Conservation (phyloP, 64 coral and sea anemone species). For the Porites lutea region DNA sequence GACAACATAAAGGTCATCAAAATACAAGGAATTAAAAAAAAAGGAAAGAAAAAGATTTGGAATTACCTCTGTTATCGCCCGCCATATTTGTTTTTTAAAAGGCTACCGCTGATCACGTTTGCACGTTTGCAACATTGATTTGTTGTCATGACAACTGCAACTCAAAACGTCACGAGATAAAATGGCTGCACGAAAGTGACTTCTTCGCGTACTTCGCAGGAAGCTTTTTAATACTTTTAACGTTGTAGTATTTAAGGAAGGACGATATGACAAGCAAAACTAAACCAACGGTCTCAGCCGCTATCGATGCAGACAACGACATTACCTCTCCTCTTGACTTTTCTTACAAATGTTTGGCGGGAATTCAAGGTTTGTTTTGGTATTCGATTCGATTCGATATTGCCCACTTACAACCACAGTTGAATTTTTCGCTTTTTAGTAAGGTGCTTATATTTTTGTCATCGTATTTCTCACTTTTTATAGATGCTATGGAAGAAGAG, state of each 20-base stretch:
- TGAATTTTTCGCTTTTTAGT: too few relatives aligned
- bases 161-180: not conserved
- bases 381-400: too few relatives aligned
- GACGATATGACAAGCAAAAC: constrained; percentile 38
- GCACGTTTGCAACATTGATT: not conserved
- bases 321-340: constrained; percentile 80
- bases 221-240: not conserved
- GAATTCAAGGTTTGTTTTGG: constrained; percentile 68
- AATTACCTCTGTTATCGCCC: constrained; percentile 41
- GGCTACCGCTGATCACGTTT: constrained; percentile 17
- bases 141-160: not conserved
- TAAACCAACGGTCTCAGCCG: constrained; percentile 51
- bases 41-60: not conserved
- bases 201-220: not conserved
- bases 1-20: too few relatives aligned
- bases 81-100: constrained; percentile 18
- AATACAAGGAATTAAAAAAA: too few relatives aligned
- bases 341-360: constrained; percentile 69
- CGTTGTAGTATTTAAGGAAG: not conserved
- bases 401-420: too few relatives aligned
- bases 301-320: constrained; percentile 78
- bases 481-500: constrained; percentile 49
- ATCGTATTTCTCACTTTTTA: not conserved
- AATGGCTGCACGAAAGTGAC: constrained; percentile 9
- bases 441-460: too few relatives aligned